Base-by-base conservation (phyloP, 2,888 invertebrate species). In the Tortricodes alternella region DNA sequence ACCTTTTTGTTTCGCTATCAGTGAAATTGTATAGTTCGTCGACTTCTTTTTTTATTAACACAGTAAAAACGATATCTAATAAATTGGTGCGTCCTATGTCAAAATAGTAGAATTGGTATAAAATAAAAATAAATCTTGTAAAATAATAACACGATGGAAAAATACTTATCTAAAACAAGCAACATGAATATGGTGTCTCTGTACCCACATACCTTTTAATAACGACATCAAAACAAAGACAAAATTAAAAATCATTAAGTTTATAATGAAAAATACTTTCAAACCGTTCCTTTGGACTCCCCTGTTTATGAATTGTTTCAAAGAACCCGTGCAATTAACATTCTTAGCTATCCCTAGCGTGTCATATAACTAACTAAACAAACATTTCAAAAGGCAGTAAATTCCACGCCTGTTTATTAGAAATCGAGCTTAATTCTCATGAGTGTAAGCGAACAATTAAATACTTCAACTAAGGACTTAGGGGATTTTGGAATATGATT, bases 281-380 rank as follows among this genome's bases (percentile, higher is more conserved):
- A 29, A 11, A 9, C 32, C 29, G 15, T 44, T 44, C 56, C 43
- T 48, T 39, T 44, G 16, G n/a, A n/a, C 48, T 53, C 61, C 63
- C 65, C 59, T 50, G 48, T 53, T 55, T 46, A 41, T 43, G 34
- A 53, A 58, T 52, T 50, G 61, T 59, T 59, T 63, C 65, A 67
- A 64, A 65, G 67, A 58, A 51, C 41, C 43, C 27, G 52, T 50
- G 57, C 60, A 65, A 68, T 68, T 68, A 68, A 68, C 66, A 68
- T 68, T 68, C 66, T 61, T 64, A 43, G 24, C 48, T 51, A 58
- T 61, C 62, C 63, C 62, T 44, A 49, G 62, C 58, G 53, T 66
- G 64, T 66, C 66, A 64, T 66, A 67, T 62, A 66, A 63, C 11
- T 19, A 16, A 41, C 11, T 34, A 0, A 44, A 11, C 3, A 44